Evolutionary conservation across 1,140 invertebrate genomes (phyloP).

Genomic region (Cylas formicarius): DNA sequence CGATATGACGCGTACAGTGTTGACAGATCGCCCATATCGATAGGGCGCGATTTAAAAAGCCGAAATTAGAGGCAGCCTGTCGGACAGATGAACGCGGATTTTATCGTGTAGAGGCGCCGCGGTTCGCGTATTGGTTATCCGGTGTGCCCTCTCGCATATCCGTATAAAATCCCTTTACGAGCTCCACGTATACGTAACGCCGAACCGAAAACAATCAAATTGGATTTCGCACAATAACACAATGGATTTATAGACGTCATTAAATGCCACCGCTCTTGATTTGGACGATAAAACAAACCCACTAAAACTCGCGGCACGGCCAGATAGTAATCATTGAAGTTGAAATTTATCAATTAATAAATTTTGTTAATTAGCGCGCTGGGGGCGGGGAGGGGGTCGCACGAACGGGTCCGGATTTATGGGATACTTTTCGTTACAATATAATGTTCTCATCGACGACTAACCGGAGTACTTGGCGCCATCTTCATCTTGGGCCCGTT

Average conservation of each 20-base stretch:
- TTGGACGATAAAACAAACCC: constrained; percentile 24
- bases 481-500: no score
- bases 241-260: constrained; percentile 26
- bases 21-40: no score
- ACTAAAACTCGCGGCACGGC: constrained; percentile 27
- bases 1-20: no score
- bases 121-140: constrained; percentile 19
- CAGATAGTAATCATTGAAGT: constrained; percentile 26
- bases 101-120: constrained; percentile 13
- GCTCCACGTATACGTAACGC: constrained; percentile 26
- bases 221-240: constrained; percentile 25
- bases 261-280: constrained; percentile 24
- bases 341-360: constrained; percentile 28
- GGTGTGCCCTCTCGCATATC: constrained; percentile 19
- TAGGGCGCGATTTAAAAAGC: constrained; percentile 2
- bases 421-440: no score
- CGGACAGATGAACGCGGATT: constrained; percentile 9
- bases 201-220: constrained; percentile 25
- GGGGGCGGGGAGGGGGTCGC: constrained; percentile 13
- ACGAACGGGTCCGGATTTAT: constrained; percentile 17
- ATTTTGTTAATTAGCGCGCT: constrained; percentile 26
- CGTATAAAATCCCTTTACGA: constrained; percentile 25
- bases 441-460: no score
- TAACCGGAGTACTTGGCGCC: no score
- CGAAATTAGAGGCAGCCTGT: neutral